phyloP scores from a whole-genome alignment of 2,113 vertebrate species.

The Hippolais icterina region DNA sequence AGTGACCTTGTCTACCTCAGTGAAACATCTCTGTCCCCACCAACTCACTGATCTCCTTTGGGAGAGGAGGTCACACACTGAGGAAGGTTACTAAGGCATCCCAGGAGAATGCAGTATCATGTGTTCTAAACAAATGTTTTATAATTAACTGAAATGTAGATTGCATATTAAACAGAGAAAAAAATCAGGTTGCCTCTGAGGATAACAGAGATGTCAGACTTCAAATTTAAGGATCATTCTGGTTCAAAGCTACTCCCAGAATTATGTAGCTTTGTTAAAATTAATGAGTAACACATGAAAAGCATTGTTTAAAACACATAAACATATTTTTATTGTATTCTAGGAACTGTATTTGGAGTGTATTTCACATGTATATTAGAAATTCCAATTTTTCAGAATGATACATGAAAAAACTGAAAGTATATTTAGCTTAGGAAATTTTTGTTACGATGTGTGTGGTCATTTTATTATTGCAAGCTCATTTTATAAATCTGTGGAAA shows the following conservation, averaged over 20 bases:
- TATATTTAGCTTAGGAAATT: background rate
- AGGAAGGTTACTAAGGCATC: background rate
- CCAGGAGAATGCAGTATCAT: background rate
- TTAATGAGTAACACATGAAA: rapidly evolving
- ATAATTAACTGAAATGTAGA: background rate
- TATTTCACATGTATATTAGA: background rate
- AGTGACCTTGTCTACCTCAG: background rate
- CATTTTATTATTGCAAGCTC: background rate
- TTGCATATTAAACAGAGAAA: background rate
- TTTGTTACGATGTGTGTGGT: rapidly evolving
- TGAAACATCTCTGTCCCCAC: background rate
- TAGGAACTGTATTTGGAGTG: background rate
- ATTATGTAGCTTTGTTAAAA: background rate
- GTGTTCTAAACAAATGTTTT: background rate
- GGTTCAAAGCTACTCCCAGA: background rate
- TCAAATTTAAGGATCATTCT: background rate
- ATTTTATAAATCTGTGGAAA: background rate
- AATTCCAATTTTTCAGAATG: background rate
- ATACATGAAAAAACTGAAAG: background rate
- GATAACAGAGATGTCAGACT: background rate
- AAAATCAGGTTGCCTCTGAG: background rate
- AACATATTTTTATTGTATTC: background rate
- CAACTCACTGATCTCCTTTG: too few relatives aligned
- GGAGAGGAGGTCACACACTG: background rate
- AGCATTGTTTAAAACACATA: background rate